phyloP scores from a whole-genome alignment of 2,113 vertebrate genomes.

The Neolamprologus modestus region DNA sequence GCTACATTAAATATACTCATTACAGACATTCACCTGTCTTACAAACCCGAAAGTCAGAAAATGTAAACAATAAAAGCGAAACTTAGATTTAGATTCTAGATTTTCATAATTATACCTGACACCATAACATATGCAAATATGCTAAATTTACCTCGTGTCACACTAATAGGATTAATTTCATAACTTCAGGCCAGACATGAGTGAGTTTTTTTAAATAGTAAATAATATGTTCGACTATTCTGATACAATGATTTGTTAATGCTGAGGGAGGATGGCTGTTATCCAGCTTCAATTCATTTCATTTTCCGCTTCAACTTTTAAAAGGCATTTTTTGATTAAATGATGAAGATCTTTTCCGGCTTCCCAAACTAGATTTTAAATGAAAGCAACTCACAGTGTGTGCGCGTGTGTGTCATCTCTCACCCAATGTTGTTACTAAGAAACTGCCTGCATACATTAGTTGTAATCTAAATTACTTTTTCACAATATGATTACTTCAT shows the following conservation, averaged over 20 bases:
- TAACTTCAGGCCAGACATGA: background rate
- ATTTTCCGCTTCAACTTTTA: background rate
- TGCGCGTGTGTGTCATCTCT: background rate
- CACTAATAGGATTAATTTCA: background rate
- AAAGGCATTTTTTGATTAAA: background rate
- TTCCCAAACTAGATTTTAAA: background rate
- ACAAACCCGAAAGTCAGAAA: rapidly evolving
- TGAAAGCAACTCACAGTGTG: background rate
- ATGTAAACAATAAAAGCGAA: rapidly evolving
- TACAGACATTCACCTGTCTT: background rate
- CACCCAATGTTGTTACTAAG: background rate
- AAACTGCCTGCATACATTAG: background rate
- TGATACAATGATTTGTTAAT: background rate
- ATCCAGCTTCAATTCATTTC: background rate
- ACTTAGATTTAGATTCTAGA: background rate
- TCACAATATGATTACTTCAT: background rate
- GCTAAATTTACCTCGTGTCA: background rate
- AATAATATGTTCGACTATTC: background rate
- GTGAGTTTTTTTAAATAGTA: rapidly evolving
- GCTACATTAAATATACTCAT: background rate
- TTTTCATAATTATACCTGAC: background rate
- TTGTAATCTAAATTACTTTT: background rate
- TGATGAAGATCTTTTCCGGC: background rate
- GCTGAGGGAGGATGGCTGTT: background rate
- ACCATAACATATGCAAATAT: background rate